Conservation (phyloP, 2,888 invertebrate genomes). For the Mechanitis mazaeus region DNA sequence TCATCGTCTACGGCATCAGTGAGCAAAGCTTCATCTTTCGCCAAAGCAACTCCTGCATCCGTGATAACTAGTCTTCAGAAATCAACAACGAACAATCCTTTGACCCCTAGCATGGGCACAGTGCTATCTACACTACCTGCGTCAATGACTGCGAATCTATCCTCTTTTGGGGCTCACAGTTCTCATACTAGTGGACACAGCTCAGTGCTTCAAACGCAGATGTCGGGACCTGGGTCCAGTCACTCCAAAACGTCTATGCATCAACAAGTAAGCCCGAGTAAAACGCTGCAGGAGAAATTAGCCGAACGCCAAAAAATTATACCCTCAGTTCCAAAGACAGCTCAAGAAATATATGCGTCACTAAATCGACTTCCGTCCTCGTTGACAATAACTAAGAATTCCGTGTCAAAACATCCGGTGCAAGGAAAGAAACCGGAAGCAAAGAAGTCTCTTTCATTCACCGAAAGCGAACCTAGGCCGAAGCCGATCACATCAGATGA, state of each 20-base stretch:
- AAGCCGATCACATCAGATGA: conserved; percentile 60
- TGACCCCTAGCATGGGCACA: conserved; percentile 62
- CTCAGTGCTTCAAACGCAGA: conserved; percentile 53
- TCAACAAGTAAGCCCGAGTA: conserved; percentile 74
- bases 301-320: conserved; percentile 79
- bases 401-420: conserved; percentile 39
- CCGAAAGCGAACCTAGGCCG: conserved; percentile 40
- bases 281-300: conserved; percentile 82
- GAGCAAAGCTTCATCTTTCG: conserved; percentile 38
- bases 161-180: conserved; percentile 30
- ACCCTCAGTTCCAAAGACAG: conserved; percentile 42
- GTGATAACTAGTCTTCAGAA: conserved; percentile 45
- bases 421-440: conserved; percentile 49
- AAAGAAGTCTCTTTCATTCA: conserved; percentile 55
- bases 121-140: conserved; percentile 57
- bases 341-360: conserved; percentile 54
- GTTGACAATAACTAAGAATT: conserved; percentile 70
- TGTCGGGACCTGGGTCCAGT: conserved; percentile 45
- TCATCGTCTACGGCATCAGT: conserved; percentile 33
- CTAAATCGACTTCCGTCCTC: conserved; percentile 71
- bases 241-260: conserved; percentile 60
- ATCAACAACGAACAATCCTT: conserved; percentile 38
- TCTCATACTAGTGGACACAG: conserved; percentile 35
- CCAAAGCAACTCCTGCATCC: conserved; percentile 43
- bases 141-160: conserved; percentile 54